A percentile compares a stretch with the other conserved stretches of the same genome.
These are phyloP conservation scores for Enoplosus armatus DNA, from an alignment of 2,797 vertebrate species.

Conservation along the genomic window DNA sequence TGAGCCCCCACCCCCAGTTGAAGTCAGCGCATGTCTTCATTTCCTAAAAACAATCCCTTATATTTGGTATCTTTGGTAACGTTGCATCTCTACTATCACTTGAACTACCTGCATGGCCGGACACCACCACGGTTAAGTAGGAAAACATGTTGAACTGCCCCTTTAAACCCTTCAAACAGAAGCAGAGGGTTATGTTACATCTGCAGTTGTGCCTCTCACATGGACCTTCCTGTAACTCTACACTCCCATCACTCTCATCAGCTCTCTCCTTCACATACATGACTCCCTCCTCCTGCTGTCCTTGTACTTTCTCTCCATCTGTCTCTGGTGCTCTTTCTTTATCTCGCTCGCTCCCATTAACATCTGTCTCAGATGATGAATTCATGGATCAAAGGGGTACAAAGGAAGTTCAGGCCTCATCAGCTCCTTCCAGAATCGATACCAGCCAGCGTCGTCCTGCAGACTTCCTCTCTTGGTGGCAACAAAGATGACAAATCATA, in stretches of 20 bases:
- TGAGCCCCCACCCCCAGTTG: too few relatives aligned
- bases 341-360: constrained; percentile 21
- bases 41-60: background rate
- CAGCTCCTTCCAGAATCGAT: constrained; percentile 45
- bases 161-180: background rate
- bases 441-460: background rate
- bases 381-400: constrained; percentile 41
- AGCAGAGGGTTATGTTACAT: constrained; percentile 11
- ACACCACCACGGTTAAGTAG: background rate
- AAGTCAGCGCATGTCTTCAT: too few relatives aligned
- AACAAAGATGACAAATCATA: constrained; percentile 18
- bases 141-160: background rate
- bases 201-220: constrained; percentile 16
- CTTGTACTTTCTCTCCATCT: constrained; percentile 3
- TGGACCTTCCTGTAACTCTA: constrained; percentile 60
- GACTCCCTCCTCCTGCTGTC: constrained; percentile 17
- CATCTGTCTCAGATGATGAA: constrained; percentile 31
- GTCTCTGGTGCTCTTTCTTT: constrained; percentile 22
- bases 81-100: too few relatives aligned
- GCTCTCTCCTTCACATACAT: constrained; percentile 43
- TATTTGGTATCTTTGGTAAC: background rate
- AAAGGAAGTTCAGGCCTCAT: constrained; percentile 46
- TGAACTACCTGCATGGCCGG: background rate
- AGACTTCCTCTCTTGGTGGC: constrained; percentile 18
- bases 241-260: constrained; percentile 28